Evolutionary conservation across 1,140 invertebrate species (phyloP).

Genomic region (Cotesia chilonis): DNA sequence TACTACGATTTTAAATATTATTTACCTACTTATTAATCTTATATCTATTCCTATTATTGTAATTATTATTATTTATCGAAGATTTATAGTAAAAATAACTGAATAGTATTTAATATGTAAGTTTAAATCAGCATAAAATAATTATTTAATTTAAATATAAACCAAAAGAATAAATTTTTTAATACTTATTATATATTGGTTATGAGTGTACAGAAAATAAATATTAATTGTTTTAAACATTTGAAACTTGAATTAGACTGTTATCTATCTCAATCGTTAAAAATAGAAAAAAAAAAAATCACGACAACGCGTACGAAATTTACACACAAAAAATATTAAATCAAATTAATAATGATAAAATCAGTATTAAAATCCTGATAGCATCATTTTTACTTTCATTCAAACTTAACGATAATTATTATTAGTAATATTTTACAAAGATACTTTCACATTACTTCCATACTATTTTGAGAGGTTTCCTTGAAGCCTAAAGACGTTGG

Average conservation of each 20-base stretch:
- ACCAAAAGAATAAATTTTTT: neutral
- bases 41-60: too few relatives aligned
- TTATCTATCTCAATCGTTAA: neutral
- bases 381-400: too few relatives aligned
- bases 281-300: neutral
- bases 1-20: constrained; percentile 1
- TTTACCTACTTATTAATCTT: neutral
- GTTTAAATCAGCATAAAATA: neutral
- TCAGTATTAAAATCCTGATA: too few relatives aligned
- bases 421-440: neutral
- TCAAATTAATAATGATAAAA: too few relatives aligned
- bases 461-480: constrained; percentile 63
- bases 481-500: constrained; percentile 58
- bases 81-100: too few relatives aligned
- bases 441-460: constrained; percentile 63
- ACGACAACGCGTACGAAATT: too few relatives aligned
- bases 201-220: constrained; percentile 11
- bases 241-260: neutral
- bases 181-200: neutral
- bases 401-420: neutral
- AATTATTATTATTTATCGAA: too few relatives aligned
- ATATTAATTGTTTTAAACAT: constrained; percentile 19
- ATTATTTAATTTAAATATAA: constrained; percentile 4
- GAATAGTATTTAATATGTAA: too few relatives aligned
- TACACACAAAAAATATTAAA: too few relatives aligned